These are phyloP conservation scores for Macaria liturata DNA, from an alignment of 2,888 invertebrate genomes.

Conservation along the genomic window DNA sequence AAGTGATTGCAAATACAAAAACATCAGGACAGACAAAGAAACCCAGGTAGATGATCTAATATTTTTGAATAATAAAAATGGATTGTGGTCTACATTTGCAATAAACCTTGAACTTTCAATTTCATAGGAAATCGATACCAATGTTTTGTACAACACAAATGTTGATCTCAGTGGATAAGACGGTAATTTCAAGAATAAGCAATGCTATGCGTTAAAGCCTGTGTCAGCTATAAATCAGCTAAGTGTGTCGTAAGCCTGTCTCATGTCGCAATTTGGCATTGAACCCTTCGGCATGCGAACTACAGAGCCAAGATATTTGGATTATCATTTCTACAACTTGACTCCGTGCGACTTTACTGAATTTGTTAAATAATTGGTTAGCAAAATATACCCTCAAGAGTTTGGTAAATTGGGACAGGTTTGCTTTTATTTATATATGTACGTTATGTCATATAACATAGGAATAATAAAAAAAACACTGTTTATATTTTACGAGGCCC, in stretches of 20 bases:
- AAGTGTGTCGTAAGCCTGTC: conserved; percentile 12
- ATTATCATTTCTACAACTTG: conserved; percentile 7
- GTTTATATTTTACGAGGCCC: too few species aligned
- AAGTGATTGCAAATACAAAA: conserved; percentile 1
- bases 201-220: conserved; percentile 4
- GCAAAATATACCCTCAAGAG: too few species aligned
- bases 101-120: conserved; percentile 35
- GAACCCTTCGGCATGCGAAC: conserved; percentile 23
- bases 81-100: conserved; percentile 17
- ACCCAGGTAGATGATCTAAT: conserved; percentile 1
- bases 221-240: conserved; percentile 12
- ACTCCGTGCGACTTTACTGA: too few species aligned
- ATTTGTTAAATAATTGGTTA: too few species aligned
- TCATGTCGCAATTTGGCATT: conserved; percentile 31
- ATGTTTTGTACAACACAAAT: conserved; percentile 26
- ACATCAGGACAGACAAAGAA: neutral
- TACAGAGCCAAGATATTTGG: conserved; percentile 8
- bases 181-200: conserved; percentile 3
- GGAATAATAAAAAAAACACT: too few species aligned
- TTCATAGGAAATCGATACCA: conserved; percentile 31
- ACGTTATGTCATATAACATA: too few species aligned
- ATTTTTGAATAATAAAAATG: conserved; percentile 9
- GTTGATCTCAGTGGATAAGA: conserved; percentile 23
- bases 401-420: too few species aligned
- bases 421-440: too few species aligned